Percentiles rank a stretch among this genome's conserved stretches.
phyloP scores from a whole-genome alignment of 1,140 invertebrate species.

The Pissodes strobi region DNA sequence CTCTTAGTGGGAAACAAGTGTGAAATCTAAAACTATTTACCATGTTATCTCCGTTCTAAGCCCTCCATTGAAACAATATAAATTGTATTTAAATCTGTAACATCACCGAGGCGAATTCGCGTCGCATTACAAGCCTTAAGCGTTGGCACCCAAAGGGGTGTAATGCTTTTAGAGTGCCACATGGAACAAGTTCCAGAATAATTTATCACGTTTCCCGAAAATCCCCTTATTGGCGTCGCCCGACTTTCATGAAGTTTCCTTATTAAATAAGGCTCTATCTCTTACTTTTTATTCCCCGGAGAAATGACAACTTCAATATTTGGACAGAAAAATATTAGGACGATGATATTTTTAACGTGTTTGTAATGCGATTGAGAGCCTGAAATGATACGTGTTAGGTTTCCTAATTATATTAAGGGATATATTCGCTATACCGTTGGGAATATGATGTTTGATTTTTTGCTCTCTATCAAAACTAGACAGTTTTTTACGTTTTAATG shows the following conservation, averaged over 20 bases:
- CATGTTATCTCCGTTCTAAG: background rate
- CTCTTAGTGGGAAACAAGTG: too few species aligned
- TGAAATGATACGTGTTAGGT: too few species aligned
- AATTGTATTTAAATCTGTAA: constrained; percentile 16
- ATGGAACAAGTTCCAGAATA: constrained; percentile 29
- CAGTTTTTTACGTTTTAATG: too few species aligned
- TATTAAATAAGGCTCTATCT: constrained; percentile 19
- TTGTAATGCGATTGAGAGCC: too few species aligned
- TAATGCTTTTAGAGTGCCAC: constrained; percentile 34
- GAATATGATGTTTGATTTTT: too few species aligned
- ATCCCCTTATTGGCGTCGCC: constrained; percentile 4
- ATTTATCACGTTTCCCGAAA: constrained; percentile 28
- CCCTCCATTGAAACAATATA: background rate
- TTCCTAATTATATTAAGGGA: too few species aligned
- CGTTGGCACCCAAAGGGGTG: constrained; percentile 17
- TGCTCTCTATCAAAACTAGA: too few species aligned
- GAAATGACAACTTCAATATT: too few species aligned
- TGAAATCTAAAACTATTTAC: background rate
- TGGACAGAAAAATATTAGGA: too few species aligned
- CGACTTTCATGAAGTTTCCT: constrained; percentile 15
- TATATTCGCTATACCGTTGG: too few species aligned
- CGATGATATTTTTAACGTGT: too few species aligned
- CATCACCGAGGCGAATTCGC: background rate
- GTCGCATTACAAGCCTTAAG: constrained; percentile 10
- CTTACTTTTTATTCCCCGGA: background rate